Evolutionary conservation across 2,888 invertebrate genomes (phyloP).

Genomic region (Drosophila sordidapex): DNA sequence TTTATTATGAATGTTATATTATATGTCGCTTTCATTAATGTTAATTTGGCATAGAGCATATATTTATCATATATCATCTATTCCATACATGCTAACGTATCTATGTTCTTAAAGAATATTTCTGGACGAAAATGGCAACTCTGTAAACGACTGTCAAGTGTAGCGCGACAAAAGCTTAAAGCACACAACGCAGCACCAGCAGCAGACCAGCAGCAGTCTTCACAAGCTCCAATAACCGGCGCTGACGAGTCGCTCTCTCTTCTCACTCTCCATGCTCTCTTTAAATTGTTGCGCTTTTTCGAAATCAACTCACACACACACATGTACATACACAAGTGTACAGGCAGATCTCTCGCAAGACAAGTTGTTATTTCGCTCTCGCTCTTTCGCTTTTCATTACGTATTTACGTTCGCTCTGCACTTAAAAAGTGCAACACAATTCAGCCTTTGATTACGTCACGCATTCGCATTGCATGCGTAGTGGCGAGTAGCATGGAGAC

Average conservation of each 20-base stretch:
- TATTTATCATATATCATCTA: neutral
- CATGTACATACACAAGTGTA: conserved; percentile 12
- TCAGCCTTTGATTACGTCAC: conserved; percentile 65
- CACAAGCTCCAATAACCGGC: conserved; percentile 29
- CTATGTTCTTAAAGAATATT: neutral
- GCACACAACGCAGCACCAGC: conserved; percentile 28
- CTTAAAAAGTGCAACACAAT: conserved; percentile 60
- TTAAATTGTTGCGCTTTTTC: conserved; percentile 39
- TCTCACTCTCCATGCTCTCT: conserved; percentile 21
- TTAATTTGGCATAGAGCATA: neutral
- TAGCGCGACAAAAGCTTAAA: conserved; percentile 56
- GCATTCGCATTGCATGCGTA: conserved; percentile 63
- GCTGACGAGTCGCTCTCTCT: conserved; percentile 26
- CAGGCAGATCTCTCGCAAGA: conserved; percentile 41
- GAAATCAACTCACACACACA: conserved; percentile 3
- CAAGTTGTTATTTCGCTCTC: conserved; percentile 27
- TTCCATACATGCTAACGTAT: neutral
- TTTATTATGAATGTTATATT: neutral
- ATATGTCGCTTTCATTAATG: neutral
- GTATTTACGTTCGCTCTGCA: conserved; percentile 17
- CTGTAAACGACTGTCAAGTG: conserved; percentile 36
- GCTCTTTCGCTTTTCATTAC: conserved; percentile 18
- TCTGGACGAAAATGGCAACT: conserved; percentile 36
- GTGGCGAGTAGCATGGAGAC: neutral
- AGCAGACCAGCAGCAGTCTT: conserved; percentile 1